Conservation (phyloP, 1,140 invertebrate species). For the Orussus abietinus region DNA sequence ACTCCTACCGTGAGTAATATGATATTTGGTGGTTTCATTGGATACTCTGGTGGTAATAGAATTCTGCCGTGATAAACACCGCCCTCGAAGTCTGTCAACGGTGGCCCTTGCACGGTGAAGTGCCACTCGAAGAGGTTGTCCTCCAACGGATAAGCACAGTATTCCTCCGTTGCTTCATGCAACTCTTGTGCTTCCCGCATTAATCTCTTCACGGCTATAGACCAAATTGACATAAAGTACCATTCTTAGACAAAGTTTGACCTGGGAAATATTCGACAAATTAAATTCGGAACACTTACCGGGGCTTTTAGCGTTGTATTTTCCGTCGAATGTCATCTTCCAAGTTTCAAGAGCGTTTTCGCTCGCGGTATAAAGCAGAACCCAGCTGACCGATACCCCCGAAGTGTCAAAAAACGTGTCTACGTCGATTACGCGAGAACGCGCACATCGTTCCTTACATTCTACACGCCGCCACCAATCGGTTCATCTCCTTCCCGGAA, state of each 20-base stretch:
- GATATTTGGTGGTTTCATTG: constrained; percentile 97
- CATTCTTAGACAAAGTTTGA: no score
- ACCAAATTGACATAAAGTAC: no score
- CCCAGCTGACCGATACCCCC: no score
- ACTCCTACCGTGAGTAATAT: constrained; percentile 86
- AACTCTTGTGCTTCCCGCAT: constrained; percentile 91
- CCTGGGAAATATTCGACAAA: neutral
- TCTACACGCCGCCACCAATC: no score
- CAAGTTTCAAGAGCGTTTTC: neutral
- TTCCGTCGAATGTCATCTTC: constrained; percentile 44
- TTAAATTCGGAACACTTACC: constrained; percentile 25
- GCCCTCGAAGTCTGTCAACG: constrained; percentile 82
- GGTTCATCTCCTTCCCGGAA: no score
- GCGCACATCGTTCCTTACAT: no score
- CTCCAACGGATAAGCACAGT: constrained; percentile 85
- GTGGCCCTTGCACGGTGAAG: constrained; percentile 88
- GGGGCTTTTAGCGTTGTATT: constrained; percentile 45
- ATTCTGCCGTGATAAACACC: constrained; percentile 92
- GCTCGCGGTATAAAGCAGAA: no score
- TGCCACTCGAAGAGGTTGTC: constrained; percentile 99
- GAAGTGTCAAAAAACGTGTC: no score
- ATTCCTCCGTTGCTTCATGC: constrained; percentile 82
- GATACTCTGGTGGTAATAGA: constrained; percentile 86
- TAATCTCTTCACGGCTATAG: constrained; percentile 84
- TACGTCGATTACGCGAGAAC: no score